Evolutionary conservation across 1,140 invertebrate genomes (phyloP), one percentile per base, ranked within the genome.

Genomic region (Zaprionus gabonicus): DNA sequence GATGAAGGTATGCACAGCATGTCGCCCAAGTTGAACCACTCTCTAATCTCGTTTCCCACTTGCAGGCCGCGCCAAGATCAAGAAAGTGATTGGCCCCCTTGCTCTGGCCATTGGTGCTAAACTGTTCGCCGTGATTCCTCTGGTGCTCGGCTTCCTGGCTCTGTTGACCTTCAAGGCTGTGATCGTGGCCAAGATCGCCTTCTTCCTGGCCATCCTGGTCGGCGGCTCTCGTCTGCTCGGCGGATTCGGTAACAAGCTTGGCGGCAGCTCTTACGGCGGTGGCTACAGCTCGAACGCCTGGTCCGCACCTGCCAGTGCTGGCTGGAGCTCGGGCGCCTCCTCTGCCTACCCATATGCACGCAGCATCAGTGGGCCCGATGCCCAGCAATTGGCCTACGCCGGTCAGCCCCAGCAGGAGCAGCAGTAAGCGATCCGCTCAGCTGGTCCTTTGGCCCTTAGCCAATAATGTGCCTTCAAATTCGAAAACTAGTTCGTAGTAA

Each of bases 91-190:
- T 4, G 93, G 95, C 1, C 95, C 96, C 2, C 79, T 96, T 27
- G 92, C 96, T 31, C 92, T 95, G 31, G 94, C 95, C 2, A 93
- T 95, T 25, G 96, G 95, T 44, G 93, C 96, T 1, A 96, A 96
- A 81, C 85, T 96, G 15, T 94, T 96, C 62, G 95, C 96, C 1
- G 91, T 97, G 0, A 83, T 95, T 4, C 96, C 96, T 2, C 91
- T 97, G 7, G 91, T 96, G 10, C 93, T 97, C 66, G 95, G 95
- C 7, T 95, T 95, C 70, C 92, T 97, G 0, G 95, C 94, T n/a
- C 92, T 97, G 7, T 81, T 97, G 70, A 95, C 95, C n/a, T 93
- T 95, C 38, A 97, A 97, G 92, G 96, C 96, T 17, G 92, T 97
- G 17, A 93, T 97, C 49, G 94, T 97, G 6, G 95, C 96, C 44